Evolutionary conservation across 2,888 invertebrate genomes (phyloP), one percentile per base, ranked within the genome.

Genomic region (Philopedon plagiatum): DNA sequence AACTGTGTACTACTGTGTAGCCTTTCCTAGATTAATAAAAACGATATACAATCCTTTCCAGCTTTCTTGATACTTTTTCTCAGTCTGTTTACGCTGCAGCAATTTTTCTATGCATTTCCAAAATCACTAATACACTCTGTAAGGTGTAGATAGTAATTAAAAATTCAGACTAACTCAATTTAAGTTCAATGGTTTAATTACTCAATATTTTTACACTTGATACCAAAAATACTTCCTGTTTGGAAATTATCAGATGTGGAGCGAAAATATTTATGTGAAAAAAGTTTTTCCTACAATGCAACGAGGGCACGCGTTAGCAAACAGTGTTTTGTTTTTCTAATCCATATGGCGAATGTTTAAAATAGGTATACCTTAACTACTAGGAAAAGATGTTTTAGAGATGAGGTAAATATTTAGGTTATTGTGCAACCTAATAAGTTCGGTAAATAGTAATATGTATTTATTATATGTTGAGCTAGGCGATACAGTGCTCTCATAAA

Each of bases 221-320:
- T 32, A 19, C 39, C 23, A 4, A 49, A 58, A 66, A 46, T 13
- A 58, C 58, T 58, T 66, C 66, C 66, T 66, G 66, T 57, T 57
- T 66, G 18, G 34, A 29, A 41, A 65, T 56, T 19, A 49, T 57
- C 39, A 57, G 15, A 57, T 37, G 34, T 57, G 34, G 65, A 63
- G 41, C 62, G 56, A 62, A 54, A 62, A 57, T 69, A 56, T 62
- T 69, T 69, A 69, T 56, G 61, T 67, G 44, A 62, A 69, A 62
- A 62, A 37, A 1, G 39, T 18, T 68, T 61, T 68, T 51, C 37
- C 39, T 15, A 0, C 15, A 15, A 54, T n/a, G 57, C 57, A 57
- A 39, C 23, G 39, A 44, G 69, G 62, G 46, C 63, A 69, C 62
- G 63, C n/a, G 69, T 39, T 37, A 21, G n/a, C 19, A 23, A 11